phyloP scores from a whole-genome alignment of 2,113 vertebrate genomes.

The Shinisaurus crocodilurus region DNA sequence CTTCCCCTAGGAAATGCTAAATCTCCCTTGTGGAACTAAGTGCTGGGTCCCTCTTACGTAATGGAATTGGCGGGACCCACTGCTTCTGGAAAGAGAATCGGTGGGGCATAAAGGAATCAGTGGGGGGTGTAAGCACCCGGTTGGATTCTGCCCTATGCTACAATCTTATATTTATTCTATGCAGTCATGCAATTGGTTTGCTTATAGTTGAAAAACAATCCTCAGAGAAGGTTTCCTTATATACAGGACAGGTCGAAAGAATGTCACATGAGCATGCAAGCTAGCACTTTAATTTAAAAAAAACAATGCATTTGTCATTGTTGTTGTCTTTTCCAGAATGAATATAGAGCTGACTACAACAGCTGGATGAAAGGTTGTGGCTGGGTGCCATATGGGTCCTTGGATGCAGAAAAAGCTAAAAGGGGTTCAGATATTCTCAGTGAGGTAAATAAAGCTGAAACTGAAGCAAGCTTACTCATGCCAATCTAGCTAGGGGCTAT shows the following conservation, averaged over 20 bases:
- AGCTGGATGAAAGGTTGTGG: conserved; percentile 85
- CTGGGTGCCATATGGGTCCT: conserved; percentile 86
- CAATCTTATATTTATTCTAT: background rate
- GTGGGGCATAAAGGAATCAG: no score
- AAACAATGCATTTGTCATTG: background rate
- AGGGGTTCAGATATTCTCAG: conserved; percentile 85
- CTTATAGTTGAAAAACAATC: background rate
- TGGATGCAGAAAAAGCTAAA: conserved; percentile 89
- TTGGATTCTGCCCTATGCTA: background rate
- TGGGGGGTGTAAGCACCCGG: no score
- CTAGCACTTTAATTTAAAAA: background rate
- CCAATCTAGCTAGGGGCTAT: background rate
- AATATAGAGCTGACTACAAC: conserved; percentile 92
- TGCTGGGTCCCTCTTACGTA: no score
- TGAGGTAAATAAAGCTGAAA: conserved; percentile 77
- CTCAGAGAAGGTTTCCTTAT: background rate
- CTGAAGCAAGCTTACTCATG: background rate
- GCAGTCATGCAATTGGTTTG: background rate
- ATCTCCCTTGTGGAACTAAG: no score
- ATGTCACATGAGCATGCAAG: conserved; percentile 1
- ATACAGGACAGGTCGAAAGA: background rate
- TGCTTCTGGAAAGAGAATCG: no score
- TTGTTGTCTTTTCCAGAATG: conserved; percentile 75
- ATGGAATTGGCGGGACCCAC: no score
- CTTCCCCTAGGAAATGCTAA: no score